phyloP scores from a whole-genome alignment of 2,113 vertebrate species.

The Manacus vitellinus region DNA sequence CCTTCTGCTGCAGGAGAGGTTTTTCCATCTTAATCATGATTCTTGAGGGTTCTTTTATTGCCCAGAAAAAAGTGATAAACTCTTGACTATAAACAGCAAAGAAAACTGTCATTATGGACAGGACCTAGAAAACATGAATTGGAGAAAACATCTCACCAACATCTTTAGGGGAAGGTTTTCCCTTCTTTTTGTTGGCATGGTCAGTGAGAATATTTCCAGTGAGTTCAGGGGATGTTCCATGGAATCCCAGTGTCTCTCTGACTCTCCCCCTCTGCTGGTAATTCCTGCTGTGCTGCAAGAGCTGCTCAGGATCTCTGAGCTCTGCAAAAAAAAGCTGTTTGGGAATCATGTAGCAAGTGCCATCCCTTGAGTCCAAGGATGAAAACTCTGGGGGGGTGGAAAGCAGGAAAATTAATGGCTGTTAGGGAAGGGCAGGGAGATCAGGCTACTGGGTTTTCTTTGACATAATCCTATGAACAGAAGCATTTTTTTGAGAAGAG shows the following conservation, averaged over 20 bases:
- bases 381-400: not conserved
- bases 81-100: not conserved
- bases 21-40: not conserved
- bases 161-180: not conserved
- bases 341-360: not conserved
- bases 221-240: not conserved
- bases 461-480: not conserved
- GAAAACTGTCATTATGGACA: not conserved
- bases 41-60: not conserved
- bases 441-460: not conserved
- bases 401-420: not conserved
- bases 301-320: not conserved
- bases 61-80: not conserved
- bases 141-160: not conserved
- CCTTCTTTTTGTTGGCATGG: not conserved
- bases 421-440: not conserved
- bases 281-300: not conserved
- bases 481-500: not conserved
- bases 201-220: not conserved
- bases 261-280: constrained; percentile 30
- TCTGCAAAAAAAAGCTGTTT: not conserved
- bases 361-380: not conserved
- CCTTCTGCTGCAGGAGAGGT: not conserved
- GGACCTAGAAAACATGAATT: rapidly evolving
- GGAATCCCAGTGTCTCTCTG: not conserved